Base-by-base conservation (phyloP, 1,140 invertebrate genomes). In the Orchesella cincta region DNA sequence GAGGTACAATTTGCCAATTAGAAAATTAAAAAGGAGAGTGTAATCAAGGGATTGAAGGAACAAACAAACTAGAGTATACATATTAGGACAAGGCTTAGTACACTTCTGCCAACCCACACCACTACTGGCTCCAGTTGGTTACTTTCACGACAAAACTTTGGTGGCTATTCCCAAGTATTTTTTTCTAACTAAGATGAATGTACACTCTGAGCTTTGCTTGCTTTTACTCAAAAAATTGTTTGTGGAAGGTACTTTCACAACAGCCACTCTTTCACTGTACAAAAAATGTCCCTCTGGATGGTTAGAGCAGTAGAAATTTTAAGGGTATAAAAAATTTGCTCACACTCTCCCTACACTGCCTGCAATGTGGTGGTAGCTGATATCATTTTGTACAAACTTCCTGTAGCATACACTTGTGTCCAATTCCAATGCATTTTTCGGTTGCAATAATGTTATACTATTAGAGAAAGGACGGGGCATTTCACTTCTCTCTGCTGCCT, bases 41-140 rank as follows among this genome's bases (percentile, higher is more conserved):
- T n/a, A 46, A 20, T 12, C 39, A 46, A 46, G 20, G 20, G 8
- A 8, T 46, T 8, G 39, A 31, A 12, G 62, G 12, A 57, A 5
- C 3, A 2, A 29, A 67, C 31, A 14, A 8, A n/a, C 54, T 57
- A 57, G 54, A 14, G 54, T 67, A 20, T 46, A 46, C 20, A 46
- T 46, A 46, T 46, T 46, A 12, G 8, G 8, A 46, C 39, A 46
- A 46, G 39, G n/a, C n/a, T n/a, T n/a, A n/a, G n/a, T n/a, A n/a
- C n/a, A n/a, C n/a, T n/a, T n/a, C n/a, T n/a, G n/a, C n/a, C n/a
- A n/a, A n/a, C n/a, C n/a, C n/a, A n/a, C n/a, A 57, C 54, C 54
- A 18, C 54, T 23, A 57, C 54, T 57, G 54, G 54, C 54, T 57
- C 54, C 54, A 57, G 54, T 57, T 57, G 54, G 54, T 23, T 57